These are phyloP conservation scores for Xiphias gladius DNA, from an alignment of 2,113 vertebrate genomes.

Conservation along the genomic window DNA sequence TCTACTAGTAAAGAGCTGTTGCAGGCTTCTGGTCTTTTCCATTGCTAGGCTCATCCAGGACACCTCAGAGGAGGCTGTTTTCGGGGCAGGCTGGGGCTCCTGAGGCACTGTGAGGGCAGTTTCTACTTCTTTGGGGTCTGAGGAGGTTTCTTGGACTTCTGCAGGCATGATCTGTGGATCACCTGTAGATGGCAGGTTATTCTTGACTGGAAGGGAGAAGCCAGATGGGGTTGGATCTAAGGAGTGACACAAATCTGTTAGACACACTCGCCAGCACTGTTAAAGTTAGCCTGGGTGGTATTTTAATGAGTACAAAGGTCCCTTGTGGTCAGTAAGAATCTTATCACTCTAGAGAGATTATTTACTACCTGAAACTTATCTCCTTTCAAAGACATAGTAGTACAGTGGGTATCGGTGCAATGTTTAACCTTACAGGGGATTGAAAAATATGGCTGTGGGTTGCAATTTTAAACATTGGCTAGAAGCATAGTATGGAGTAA, in stretches of 20 bases:
- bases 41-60: slow-evolving; percentile 91
- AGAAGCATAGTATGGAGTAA: not conserved
- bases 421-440: slow-evolving; percentile 29
- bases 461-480: not conserved
- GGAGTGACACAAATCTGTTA: slow-evolving; percentile 60
- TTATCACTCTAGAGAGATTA: slow-evolving; percentile 51
- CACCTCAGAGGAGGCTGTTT: slow-evolving; percentile 72
- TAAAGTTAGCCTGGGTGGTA: slow-evolving; percentile 10
- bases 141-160: slow-evolving; percentile 28
- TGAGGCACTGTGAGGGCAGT: not conserved
- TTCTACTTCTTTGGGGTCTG: slow-evolving; percentile 51
- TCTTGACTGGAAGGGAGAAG: slow-evolving; percentile 37
- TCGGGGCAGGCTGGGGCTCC: slow-evolving; percentile 48
- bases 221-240: slow-evolving; percentile 60
- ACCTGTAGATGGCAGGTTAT: not conserved
- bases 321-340: slow-evolving; percentile 25
- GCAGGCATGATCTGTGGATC: not conserved
- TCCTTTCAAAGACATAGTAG: not conserved
- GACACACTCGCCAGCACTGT: slow-evolving; percentile 40
- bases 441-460: not conserved
- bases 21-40: slow-evolving; percentile 88
- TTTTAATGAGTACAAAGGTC: slow-evolving; percentile 67
- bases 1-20: slow-evolving; percentile 85
- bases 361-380: slow-evolving; percentile 38
- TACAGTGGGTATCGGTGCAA: slow-evolving; percentile 7